A percentile compares a stretch with the other conserved stretches of the same genome.
Conservation (phyloP, 1,140 invertebrate genomes). For the Laodelphax striatellus region DNA sequence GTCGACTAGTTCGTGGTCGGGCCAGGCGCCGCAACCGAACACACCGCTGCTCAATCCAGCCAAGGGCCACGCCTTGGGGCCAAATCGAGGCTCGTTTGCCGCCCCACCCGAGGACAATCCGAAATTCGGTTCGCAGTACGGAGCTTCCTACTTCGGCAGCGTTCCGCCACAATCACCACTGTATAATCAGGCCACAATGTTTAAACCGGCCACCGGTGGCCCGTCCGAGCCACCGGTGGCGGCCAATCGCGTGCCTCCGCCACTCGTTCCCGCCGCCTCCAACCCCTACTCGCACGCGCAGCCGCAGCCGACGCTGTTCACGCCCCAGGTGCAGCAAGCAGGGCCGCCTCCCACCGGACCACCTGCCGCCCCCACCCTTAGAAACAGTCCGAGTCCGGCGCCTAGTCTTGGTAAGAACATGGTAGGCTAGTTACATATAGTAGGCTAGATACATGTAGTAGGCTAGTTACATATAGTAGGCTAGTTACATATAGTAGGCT, state of each 20-base stretch:
- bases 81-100: too few species aligned
- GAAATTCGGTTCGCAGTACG: background rate
- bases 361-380: background rate
- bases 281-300: background rate
- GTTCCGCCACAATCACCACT: too few species aligned
- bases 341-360: slow-evolving; percentile 4
- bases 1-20: too few species aligned
- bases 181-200: too few species aligned
- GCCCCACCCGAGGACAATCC: background rate
- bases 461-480: too few species aligned
- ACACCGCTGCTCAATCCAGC: background rate
- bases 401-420: background rate
- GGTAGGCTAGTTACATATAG: too few species aligned
- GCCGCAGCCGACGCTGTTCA: slow-evolving; percentile 12
- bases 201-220: too few species aligned
- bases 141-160: background rate
- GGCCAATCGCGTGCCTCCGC: background rate
- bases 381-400: slow-evolving; percentile 8
- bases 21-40: background rate
- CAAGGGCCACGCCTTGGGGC: too few species aligned
- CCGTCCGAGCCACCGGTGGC: background rate
- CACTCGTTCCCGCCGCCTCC: slow-evolving; percentile 7
- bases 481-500: too few species aligned
- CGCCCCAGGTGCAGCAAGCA: slow-evolving; percentile 21
- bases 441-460: too few species aligned